Evolutionary conservation across 2,113 vertebrate species (phyloP).

Genomic region (Pteropus alecto): DNA sequence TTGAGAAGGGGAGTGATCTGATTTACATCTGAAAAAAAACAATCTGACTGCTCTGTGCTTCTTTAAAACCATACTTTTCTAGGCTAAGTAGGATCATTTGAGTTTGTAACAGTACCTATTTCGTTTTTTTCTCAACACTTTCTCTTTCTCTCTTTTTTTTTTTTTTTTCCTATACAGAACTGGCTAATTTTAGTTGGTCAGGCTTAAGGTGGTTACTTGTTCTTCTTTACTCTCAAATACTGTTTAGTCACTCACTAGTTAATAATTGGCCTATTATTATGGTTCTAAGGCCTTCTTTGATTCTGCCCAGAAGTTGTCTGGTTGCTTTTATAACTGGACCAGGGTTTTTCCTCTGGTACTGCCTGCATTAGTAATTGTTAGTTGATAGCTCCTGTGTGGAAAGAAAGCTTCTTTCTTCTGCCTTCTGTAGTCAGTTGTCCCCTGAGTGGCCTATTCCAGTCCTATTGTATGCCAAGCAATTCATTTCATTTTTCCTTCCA

Average conservation of each 20-base stretch:
- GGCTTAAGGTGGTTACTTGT: background rate
- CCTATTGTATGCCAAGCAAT: constrained; percentile 23
- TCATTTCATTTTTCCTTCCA: constrained; percentile 34
- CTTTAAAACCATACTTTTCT: background rate
- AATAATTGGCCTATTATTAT: background rate
- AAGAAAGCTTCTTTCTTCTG: constrained; percentile 23
- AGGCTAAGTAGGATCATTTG: background rate
- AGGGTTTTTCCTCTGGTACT: background rate
- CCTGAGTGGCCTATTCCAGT: background rate
- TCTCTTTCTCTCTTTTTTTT: background rate
- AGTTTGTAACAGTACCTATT: background rate
- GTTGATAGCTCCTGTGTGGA: constrained; percentile 2
- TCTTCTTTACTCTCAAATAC: background rate
- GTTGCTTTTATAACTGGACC: background rate
- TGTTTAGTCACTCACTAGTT: background rate
- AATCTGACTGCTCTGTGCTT: background rate
- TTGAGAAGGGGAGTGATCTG: background rate
- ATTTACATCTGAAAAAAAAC: background rate
- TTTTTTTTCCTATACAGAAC: background rate
- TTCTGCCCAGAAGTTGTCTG: background rate
- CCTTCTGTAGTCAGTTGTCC: background rate
- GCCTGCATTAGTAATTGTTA: constrained; percentile 25
- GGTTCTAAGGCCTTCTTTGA: background rate
- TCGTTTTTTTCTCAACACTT: background rate
- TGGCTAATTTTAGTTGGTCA: background rate